Evolutionary conservation across 2,888 invertebrate genomes (phyloP).

Genomic region (Pomacea canaliculata): DNA sequence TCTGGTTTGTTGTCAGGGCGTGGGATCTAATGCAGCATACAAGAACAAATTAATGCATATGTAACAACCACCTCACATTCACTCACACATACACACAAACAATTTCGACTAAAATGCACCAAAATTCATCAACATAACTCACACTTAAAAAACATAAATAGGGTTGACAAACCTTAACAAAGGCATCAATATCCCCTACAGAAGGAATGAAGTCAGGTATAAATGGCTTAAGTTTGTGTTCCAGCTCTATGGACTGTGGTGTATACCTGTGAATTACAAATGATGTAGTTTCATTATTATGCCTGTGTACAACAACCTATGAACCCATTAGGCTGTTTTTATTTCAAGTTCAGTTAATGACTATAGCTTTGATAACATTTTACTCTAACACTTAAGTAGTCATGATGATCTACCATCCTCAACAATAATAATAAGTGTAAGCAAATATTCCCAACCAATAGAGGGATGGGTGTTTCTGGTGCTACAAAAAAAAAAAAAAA

Average conservation of each 20-base stretch:
- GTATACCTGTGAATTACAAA: constrained; percentile 79
- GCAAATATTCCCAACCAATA: too few species aligned
- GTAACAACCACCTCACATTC: too few species aligned
- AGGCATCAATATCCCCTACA: constrained; percentile 98
- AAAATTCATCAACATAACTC: background rate
- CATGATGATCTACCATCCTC: too few species aligned
- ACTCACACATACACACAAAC: background rate
- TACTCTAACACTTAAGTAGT: too few species aligned
- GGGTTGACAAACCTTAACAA: constrained; percentile 82
- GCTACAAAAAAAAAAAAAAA: too few species aligned
- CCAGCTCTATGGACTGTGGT: constrained; percentile 90
- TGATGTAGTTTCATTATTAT: background rate
- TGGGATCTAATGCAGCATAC: constrained; percentile 64
- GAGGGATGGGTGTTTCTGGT: too few species aligned
- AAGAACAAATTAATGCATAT: too few species aligned
- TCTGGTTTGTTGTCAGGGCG: constrained; percentile 80
- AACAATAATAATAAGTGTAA: too few species aligned
- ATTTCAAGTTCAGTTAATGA: too few species aligned
- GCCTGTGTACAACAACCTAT: too few species aligned
- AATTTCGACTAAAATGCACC: background rate
- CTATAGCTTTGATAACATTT: too few species aligned
- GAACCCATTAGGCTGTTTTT: too few species aligned
- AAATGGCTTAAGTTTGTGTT: constrained; percentile 91
- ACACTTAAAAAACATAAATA: background rate
- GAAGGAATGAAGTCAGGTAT: constrained; percentile 97